Conservation (phyloP, 2,888 invertebrate species). For the Lapara coniferarum region DNA sequence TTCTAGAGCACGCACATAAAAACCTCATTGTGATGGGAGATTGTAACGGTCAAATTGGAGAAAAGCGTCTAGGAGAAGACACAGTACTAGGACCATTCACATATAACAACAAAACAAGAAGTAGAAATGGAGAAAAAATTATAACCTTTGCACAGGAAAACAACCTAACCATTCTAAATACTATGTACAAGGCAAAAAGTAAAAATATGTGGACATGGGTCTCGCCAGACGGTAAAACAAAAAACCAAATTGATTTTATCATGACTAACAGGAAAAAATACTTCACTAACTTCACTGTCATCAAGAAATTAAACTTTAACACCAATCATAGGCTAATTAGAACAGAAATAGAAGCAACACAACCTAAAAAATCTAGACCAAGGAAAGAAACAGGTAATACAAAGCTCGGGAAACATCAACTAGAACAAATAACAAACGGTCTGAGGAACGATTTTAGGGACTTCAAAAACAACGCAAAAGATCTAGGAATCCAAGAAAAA, state of each 20-base stretch:
- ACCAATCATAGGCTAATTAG: constrained; percentile 42
- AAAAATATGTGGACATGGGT: constrained; percentile 33
- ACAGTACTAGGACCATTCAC: constrained; percentile 30
- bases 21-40: constrained; percentile 36
- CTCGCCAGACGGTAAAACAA: constrained; percentile 30
- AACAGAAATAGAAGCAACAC: constrained; percentile 36
- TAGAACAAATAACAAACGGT: too few relatives aligned
- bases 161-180: constrained; percentile 31
- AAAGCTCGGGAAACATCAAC: too few relatives aligned
- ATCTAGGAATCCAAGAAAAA: too few relatives aligned
- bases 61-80: constrained; percentile 34
- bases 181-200: constrained; percentile 21
- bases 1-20: constrained; percentile 36
- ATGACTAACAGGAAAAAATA: constrained; percentile 27
- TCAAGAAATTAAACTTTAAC: constrained; percentile 40
- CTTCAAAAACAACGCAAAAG: too few relatives aligned
- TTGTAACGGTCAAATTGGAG: constrained; percentile 35
- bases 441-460: too few relatives aligned
- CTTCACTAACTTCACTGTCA: constrained; percentile 26
- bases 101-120: constrained; percentile 37
- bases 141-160: constrained; percentile 36
- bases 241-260: constrained; percentile 35
- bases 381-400: too few relatives aligned
- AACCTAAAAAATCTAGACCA: constrained; percentile 41
- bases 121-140: constrained; percentile 37